Conservation (phyloP, 2,888 invertebrate genomes). For the Lepidocyrtinus sp. region DNA sequence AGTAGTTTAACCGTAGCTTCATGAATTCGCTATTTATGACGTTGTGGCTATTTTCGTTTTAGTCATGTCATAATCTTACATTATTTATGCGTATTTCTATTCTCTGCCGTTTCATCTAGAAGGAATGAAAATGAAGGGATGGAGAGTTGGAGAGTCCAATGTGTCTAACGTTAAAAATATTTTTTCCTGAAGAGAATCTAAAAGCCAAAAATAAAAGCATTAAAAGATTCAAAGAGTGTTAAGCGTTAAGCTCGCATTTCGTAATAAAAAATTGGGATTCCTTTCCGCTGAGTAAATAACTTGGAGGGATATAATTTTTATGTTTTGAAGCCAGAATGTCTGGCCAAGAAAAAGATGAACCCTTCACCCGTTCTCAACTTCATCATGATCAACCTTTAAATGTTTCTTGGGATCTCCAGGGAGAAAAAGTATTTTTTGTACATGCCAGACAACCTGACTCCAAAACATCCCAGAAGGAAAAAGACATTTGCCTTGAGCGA, state of each 20-base stretch:
- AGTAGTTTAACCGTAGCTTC: slow-evolving; percentile 59
- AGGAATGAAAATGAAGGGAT: no score
- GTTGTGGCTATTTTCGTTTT: slow-evolving; percentile 57
- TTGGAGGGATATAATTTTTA: background rate
- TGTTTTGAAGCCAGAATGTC: slow-evolving; percentile 5
- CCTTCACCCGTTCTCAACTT: background rate
- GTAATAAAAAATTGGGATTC: slow-evolving; percentile 5
- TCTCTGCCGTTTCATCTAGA: no score
- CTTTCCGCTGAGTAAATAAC: background rate
- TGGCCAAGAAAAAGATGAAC: slow-evolving; percentile 2
- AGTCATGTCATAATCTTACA: slow-evolving; percentile 49
- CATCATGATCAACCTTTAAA: no score
- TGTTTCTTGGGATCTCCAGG: no score
- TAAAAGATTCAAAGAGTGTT: no score
- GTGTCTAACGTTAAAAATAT: no score
- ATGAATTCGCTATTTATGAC: slow-evolving; percentile 55
- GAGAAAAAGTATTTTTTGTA: slow-evolving; percentile 2
- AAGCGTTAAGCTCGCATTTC: no score
- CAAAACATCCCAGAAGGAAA: slow-evolving; percentile 38
- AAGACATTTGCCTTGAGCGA: slow-evolving; percentile 37
- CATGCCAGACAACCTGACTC: slow-evolving; percentile 48
- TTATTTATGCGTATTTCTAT: slow-evolving; percentile 9
- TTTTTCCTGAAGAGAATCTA: no score
- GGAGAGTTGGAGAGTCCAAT: no score
- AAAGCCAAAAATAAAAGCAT: no score